These are phyloP conservation scores for Chiloscyllium plagiosum DNA, from an alignment of 2,113 vertebrate genomes.

Conservation along the genomic window DNA sequence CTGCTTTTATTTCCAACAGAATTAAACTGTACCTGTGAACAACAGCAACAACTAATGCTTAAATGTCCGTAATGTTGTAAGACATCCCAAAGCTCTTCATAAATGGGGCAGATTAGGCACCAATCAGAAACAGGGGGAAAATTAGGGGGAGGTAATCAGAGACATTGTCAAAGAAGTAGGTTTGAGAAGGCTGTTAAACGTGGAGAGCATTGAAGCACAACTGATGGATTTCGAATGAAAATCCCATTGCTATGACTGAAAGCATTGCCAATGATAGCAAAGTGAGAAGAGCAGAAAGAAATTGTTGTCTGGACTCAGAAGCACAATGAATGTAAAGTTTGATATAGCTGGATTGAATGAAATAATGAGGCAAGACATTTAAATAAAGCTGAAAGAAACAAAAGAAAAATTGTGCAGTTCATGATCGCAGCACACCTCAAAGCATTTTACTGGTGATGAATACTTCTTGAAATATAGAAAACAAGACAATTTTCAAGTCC, in stretches of 20 bases:
- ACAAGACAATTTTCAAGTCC: not conserved
- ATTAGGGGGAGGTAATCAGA: constrained; percentile 27
- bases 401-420: not conserved
- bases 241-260: not conserved
- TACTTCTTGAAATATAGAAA: not conserved
- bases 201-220: not conserved
- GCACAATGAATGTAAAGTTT: not conserved
- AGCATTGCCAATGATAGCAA: not conserved
- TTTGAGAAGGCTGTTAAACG: not conserved
- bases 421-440: not conserved
- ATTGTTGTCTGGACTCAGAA: not conserved
- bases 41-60: not conserved
- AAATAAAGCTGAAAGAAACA: not conserved
- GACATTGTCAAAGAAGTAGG: constrained; percentile 20
- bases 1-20: not conserved
- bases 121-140: not conserved
- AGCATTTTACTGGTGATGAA: not conserved
- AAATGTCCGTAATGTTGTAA: not conserved
- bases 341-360: not conserved
- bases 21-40: constrained; percentile 21
- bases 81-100: not conserved
- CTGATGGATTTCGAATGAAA: not conserved
- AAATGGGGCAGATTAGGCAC: constrained; percentile 8
- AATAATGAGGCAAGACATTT: not conserved
- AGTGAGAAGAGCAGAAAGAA: not conserved